Base-by-base conservation (phyloP, 2,797 vertebrate genomes). In the Cuniculus paca region DNA sequence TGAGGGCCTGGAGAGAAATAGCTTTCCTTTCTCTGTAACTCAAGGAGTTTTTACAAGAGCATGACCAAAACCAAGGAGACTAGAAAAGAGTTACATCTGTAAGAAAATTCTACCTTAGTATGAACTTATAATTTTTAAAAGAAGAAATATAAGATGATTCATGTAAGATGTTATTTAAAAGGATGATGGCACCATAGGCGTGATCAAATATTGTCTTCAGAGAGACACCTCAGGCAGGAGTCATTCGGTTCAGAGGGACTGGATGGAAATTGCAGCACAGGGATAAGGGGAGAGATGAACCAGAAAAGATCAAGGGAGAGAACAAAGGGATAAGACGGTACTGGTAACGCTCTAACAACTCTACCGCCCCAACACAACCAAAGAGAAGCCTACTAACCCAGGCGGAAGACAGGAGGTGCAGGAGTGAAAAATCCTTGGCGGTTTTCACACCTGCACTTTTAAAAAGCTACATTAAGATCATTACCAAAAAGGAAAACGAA, bases 1-100 rank as follows among this genome's bases (percentile, higher is more conserved):
- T 45, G 22, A 74, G 11, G 50, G 11, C 75, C 45, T 93, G 52
- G 36, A 91, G 17, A 96, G 78, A 90, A 97, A 91, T 48, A 24
- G 36, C 36, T 88, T 97, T 95, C 61, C 74, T 93, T 87, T 65
- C 81, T 85, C 68, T 84, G 48, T 70, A 92, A 91, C 45, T 34
- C 48, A 31, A 63, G 70, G 85, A 88, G 12, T 68, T 96, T 88
- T 83, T 80, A 80, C 34, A 83, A 94, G 70, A 36, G 2, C 28
- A 90, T 89, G 86, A 89, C 45, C 28, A 86, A 95, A 88, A 39
- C 17, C 17, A 87, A 77, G 74, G 42, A 50, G 54, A 82, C 31
- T n/a, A 87, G 7, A 28, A 28, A 89, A 95, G 5, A 83, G 60
- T 1, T 80, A 20, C 72, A 78, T 68, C 45, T 45, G 72, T 58